A percentile compares a stretch with the other conserved stretches of the same genome.
Evolutionary conservation across 37 sponge, comb jelly and placozoan species (phyloP).

Genomic region (Eunapius fragilis): DNA sequence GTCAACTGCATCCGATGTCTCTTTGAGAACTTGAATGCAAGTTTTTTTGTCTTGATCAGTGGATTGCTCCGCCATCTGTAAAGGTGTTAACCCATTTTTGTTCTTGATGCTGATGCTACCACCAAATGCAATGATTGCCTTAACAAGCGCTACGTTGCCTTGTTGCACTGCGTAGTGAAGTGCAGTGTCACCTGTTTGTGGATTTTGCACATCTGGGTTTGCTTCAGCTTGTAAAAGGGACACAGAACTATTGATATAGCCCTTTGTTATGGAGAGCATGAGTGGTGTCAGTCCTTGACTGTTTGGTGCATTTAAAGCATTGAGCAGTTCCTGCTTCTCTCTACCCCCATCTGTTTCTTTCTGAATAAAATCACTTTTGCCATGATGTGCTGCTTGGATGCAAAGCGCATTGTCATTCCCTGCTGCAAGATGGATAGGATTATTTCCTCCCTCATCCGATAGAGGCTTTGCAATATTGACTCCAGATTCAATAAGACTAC

Average conservation of each 20-base stretch:
- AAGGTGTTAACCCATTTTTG: conserved; percentile 18
- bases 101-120: conserved; percentile 25
- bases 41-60: neutral
- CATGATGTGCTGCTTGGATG: neutral
- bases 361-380: neutral
- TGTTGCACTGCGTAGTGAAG: conserved; percentile 54
- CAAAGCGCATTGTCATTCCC: neutral
- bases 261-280: conserved; percentile 25
- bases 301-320: conserved; percentile 1
- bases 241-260: conserved; percentile 23
- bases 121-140: conserved; percentile 53
- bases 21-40: conserved; percentile 16
- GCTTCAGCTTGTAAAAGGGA: conserved; percentile 24
- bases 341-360: neutral
- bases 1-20: neutral
- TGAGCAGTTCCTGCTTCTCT: neutral
- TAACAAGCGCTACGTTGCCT: conserved; percentile 17
- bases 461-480: neutral
- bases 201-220: conserved; percentile 21
- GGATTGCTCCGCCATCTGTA: conserved; percentile 13
- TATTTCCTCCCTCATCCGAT: neutral
- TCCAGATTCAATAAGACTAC: neutral
- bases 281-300: conserved; percentile 23
- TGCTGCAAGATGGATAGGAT: neutral
- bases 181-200: conserved; percentile 42